Evolutionary conservation across 2,888 invertebrate species (phyloP), one percentile per base, ranked within the genome.

Genomic region (Eupithecia dodoneata): DNA sequence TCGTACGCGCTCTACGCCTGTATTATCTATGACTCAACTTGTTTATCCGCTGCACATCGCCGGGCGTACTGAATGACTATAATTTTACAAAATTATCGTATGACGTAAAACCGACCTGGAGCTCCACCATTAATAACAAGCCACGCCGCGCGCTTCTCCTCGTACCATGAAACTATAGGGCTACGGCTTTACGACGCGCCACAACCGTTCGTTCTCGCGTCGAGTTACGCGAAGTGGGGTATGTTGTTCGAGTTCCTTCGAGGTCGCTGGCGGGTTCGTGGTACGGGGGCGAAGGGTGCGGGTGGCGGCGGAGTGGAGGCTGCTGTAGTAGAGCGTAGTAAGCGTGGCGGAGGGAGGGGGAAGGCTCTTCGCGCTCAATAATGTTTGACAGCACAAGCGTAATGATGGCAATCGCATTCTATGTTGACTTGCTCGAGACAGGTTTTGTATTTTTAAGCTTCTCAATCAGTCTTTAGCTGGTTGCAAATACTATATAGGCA

Each of bases 251-350:
- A 66, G 81, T 75, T 77, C 55, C 74, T 76, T 15, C 42, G n/a
- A 3, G 0, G 44, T n/a, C 71, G 75, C 41, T 44, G 74, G 66
- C 71, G 75, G 52, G 78, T 80, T 83, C 86, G 78, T 88, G 84
- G 87, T 89, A 88, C 85, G 84, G 82, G 82, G 87, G 83, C 80
- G 81, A 79, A 84, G 86, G 86, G 85, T 85, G 86, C 85, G 85
- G 84, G 81, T 79, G 73, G 87, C 82, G 85, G 86, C 82, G 85
- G 86, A 87, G 86, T 80, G 87, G 85, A 90, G 91, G 89, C 87
- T 91, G 91, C 87, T 91, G 91, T 91, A 90, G 92, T 92, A 90
- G 85, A 89, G 89, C 91, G 92, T 92, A 93, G 92, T 92, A 92
- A 90, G 86, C 85, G 85, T 84, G 86, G 85, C 63, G 75, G 77